phyloP scores from a whole-genome alignment of 2,113 vertebrate genomes.

The Dascyllus trimaculatus region DNA sequence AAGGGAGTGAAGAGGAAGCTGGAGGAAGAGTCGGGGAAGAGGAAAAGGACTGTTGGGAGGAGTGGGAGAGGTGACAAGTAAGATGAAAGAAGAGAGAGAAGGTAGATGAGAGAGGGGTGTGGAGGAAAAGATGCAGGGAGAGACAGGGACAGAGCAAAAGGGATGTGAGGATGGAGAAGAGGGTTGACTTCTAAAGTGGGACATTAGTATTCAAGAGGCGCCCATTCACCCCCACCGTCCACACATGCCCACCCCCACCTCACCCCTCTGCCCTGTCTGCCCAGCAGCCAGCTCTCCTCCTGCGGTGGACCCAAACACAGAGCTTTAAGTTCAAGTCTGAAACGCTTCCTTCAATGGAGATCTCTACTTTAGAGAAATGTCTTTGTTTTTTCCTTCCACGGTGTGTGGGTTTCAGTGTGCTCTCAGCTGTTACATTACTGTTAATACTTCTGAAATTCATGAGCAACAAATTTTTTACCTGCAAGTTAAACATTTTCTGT shows the following conservation, averaged over 20 bases:
- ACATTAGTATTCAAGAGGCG: slow-evolving; percentile 92
- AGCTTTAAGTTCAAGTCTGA: slow-evolving; percentile 55
- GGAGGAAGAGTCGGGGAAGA: slow-evolving; percentile 31
- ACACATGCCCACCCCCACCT: slow-evolving; percentile 41
- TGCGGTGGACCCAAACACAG: slow-evolving; percentile 49
- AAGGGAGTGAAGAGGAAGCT: slow-evolving; percentile 42
- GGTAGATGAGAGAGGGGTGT: slow-evolving; percentile 31
- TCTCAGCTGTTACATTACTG: slow-evolving; percentile 29
- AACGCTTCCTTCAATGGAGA: slow-evolving; percentile 55
- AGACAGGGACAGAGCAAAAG: slow-evolving; percentile 61
- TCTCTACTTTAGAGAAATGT: slow-evolving; percentile 48
- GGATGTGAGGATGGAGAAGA: slow-evolving; percentile 78
- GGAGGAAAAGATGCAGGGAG: slow-evolving; percentile 41
- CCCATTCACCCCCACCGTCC: slow-evolving; percentile 19
- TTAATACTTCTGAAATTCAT: slow-evolving; percentile 16
- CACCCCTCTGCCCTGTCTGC: slow-evolving; percentile 70
- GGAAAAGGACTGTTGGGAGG: slow-evolving; percentile 31
- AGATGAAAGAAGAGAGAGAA: slow-evolving; percentile 20
- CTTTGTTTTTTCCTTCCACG: slow-evolving; percentile 19
- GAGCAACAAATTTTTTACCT: slow-evolving; percentile 22
- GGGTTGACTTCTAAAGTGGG: slow-evolving; percentile 87
- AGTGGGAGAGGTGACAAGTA: slow-evolving; percentile 33
- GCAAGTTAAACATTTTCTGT: slow-evolving; percentile 36
- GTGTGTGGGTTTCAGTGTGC: slow-evolving; percentile 32
- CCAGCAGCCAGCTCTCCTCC: slow-evolving; percentile 65